phyloP scores from a whole-genome alignment of 2,113 vertebrate genomes.

The Apistogramma diplotaenia region DNA sequence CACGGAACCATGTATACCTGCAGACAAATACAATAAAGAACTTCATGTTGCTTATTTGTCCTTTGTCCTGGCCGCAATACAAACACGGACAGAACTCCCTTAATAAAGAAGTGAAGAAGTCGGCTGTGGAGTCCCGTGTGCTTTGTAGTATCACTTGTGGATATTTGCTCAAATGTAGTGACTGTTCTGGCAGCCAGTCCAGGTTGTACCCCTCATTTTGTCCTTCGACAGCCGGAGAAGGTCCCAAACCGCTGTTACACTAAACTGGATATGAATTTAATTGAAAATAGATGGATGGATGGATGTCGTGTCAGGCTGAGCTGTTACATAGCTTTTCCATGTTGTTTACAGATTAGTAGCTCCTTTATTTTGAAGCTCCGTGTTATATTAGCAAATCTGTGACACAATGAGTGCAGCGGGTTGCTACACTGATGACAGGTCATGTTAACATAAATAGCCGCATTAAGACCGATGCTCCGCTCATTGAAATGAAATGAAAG shows the following conservation, averaged over 20 bases:
- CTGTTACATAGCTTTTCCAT: background rate
- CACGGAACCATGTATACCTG: background rate
- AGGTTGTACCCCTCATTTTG: background rate
- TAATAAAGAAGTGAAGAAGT: background rate
- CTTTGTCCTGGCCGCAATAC: background rate
- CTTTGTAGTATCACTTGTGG: background rate
- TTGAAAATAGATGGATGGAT: background rate
- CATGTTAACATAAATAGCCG: background rate
- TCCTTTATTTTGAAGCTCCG: background rate
- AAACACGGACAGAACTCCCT: background rate
- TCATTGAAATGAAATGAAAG: background rate
- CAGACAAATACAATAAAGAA: background rate
- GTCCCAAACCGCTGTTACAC: background rate
- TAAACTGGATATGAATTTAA: too few relatives aligned
- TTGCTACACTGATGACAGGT: background rate
- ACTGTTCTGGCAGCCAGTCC: background rate
- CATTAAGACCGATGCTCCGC: background rate
- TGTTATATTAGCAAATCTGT: background rate
- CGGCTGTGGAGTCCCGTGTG: background rate
- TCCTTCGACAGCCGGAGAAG: background rate
- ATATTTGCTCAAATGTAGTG: background rate
- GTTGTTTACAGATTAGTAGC: background rate
- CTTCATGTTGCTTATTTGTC: background rate
- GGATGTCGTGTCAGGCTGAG: background rate
- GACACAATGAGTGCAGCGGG: background rate